Base-by-base conservation (phyloP, 2,888 invertebrate species). In the Liodrosophila aerea region DNA sequence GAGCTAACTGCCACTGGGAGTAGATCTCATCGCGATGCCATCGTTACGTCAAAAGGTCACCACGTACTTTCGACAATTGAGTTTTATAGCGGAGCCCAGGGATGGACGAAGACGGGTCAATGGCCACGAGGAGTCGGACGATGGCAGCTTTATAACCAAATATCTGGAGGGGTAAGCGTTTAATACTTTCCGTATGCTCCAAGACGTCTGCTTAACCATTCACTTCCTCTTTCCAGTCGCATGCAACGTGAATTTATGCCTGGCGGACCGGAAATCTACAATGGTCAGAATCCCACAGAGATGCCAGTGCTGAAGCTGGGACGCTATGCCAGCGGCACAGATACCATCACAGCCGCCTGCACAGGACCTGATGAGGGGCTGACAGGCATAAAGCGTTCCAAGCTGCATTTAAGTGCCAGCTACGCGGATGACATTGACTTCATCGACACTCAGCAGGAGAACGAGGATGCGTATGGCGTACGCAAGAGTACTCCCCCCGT, bases 301-400 rank as follows among this genome's bases (percentile, higher is more conserved):
- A 90, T 96, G 73, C 95, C 95, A 0, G 92, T 91, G 74, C 92
- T 90, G 56, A 90, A 91, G 56, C 86, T 94, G 44, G 92, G 91
- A 8, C 73, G 87, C 15, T 92, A 92, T 80, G 88, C 91, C 34
- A 91, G 90, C 30, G 92, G 93, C 11, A 86, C 91, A 22, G 91
- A 91, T 50, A 92, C 92, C 45, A 91, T 95, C 47, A 91, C 94
- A 53, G 94, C 95, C 7, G 94, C 95, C 51, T 93, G 93, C 84
- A 95, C 96, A 0, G 97, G 97, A 7, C 97, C 97, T 0, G 94
- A 94, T 76, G 94, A 93, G 57, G 97, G 97, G 1, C 91, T 97
- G 2, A 94, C 94, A 0, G 93, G 94, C 43, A 94, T 95, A 16
- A 93, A 93, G 87, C 90, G 93, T 43, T 92, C 92, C 44, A 93